phyloP scores from a whole-genome alignment of 1,140 invertebrate species.

The Drosophila pachea region DNA sequence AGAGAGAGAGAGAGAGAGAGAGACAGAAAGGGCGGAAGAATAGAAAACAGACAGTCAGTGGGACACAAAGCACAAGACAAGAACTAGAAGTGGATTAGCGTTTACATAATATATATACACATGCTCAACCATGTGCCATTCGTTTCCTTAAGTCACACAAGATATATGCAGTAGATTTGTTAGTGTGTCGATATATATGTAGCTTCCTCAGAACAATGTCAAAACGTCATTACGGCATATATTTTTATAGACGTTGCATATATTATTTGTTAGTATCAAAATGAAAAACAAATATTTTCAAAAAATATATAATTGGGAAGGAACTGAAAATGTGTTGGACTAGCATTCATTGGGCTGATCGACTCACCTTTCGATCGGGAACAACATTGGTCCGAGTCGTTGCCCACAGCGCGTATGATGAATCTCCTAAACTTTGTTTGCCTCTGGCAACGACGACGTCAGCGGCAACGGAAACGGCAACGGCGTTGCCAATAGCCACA shows the following conservation, averaged over 20 bases:
- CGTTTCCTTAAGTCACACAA: background rate
- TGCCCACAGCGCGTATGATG: conserved; percentile 72
- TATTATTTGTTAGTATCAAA: conserved; percentile 15
- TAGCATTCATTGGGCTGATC: conserved; percentile 1
- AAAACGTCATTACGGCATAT: background rate
- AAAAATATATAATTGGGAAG: conserved; percentile 27
- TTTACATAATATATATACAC: background rate
- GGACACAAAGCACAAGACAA: background rate
- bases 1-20: background rate
- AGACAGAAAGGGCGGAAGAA: background rate
- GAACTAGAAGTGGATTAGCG: background rate
- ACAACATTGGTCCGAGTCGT: conserved; percentile 64
- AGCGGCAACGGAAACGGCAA: conserved; percentile 7
- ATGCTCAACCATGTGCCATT: conserved; percentile 28
- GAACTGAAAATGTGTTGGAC: conserved; percentile 11
- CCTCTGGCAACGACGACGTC: conserved; percentile 34
- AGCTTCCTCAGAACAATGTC: conserved; percentile 29
- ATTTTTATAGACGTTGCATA: conserved; percentile 13
- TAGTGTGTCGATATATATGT: conserved; percentile 8
- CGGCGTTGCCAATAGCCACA: background rate
- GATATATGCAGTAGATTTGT: background rate
- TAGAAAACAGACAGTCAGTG: background rate
- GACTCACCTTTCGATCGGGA: conserved; percentile 56
- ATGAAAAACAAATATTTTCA: conserved; percentile 12
- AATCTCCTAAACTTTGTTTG: conserved; percentile 58